Evolutionary conservation across 2,888 invertebrate genomes (phyloP).

Genomic region (Harpagoxenus sublaevis): DNA sequence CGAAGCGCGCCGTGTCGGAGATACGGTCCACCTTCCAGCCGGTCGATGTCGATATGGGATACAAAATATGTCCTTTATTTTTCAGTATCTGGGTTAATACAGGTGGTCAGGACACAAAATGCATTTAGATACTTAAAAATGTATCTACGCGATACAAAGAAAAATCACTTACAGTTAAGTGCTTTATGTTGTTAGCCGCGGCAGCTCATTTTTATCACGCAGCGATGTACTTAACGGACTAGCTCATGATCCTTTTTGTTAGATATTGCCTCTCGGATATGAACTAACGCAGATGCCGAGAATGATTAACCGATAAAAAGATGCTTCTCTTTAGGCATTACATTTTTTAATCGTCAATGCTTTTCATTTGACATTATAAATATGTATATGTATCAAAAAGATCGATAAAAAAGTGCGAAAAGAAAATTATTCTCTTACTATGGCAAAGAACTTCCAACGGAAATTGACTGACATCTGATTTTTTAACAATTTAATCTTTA

Average conservation of each 20-base stretch:
- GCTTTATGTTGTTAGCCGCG: conserved; percentile 9
- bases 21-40: conserved; percentile 33
- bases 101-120: neutral
- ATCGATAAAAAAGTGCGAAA: neutral
- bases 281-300: neutral
- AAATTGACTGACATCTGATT: neutral
- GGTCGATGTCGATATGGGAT: neutral
- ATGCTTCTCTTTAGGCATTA: neutral
- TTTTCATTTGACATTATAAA: neutral
- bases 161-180: conserved; percentile 1
- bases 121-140: conserved; percentile 4
- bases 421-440: neutral
- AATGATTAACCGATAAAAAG: neutral
- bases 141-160: neutral
- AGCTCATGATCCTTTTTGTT: neutral
- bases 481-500: conserved; percentile 2
- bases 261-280: neutral
- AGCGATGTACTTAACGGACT: neutral
- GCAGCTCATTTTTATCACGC: neutral
- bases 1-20: conserved; percentile 53
- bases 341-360: neutral
- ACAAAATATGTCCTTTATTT: conserved; percentile 6
- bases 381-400: neutral
- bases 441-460: neutral
- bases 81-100: neutral